These are phyloP conservation scores for Unio pictorum DNA, from an alignment of 2,888 invertebrate genomes.

Conservation along the genomic window DNA sequence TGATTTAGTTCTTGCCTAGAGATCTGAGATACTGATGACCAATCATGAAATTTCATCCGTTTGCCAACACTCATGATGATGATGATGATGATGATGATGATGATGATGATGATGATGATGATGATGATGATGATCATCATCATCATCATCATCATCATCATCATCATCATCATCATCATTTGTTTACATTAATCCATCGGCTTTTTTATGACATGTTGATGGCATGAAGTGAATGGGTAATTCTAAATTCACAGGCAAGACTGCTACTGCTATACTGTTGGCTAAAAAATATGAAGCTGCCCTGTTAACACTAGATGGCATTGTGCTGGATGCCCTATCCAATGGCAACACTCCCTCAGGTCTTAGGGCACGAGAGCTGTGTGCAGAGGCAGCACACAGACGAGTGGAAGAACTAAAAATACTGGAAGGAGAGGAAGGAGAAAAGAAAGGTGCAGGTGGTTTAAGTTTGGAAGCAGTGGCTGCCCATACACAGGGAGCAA, in stretches of 20 bases:
- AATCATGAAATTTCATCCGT: no score
- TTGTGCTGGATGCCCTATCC: conserved; percentile 70
- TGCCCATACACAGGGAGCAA: conserved; percentile 66
- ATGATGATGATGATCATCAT: no score
- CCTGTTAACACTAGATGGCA: conserved; percentile 67
- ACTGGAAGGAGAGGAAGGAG: conserved; percentile 59
- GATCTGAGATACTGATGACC: no score
- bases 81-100: no score
- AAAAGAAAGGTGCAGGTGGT: conserved; percentile 57
- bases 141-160: no score
- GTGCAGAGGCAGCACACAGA: conserved; percentile 67
- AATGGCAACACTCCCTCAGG: conserved; percentile 68
- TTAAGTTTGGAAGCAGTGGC: conserved; percentile 70
- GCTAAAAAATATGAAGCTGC: conserved; percentile 70
- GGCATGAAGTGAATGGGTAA: no score
- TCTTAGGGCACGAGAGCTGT: conserved; percentile 65
- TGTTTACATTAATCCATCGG: no score
- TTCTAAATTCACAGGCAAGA: conserved; percentile 61
- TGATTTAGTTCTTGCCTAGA: no score
- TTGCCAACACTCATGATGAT: no score
- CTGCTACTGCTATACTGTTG: conserved; percentile 60
- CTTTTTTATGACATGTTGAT: no score
- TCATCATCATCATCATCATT: no score
- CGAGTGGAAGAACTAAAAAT: conserved; percentile 56
- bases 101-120: no score